phyloP scores from a whole-genome alignment of 2,888 invertebrate species.

The Heliconius ethilla region DNA sequence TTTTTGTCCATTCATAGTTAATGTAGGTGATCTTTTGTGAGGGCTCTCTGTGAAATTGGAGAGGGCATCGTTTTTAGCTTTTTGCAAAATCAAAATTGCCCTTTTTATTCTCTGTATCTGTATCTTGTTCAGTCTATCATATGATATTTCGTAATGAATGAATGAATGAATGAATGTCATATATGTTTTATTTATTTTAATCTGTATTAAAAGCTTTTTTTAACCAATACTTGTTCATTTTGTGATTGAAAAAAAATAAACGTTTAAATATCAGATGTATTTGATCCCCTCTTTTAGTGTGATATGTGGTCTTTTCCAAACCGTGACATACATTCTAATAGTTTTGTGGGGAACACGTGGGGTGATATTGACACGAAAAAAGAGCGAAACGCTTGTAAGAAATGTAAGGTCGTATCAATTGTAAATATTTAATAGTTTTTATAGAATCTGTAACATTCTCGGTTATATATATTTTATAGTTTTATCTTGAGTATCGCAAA shows the following conservation, averaged over 20 bases:
- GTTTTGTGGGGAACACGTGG: conserved; percentile 51
- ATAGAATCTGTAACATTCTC: not conserved
- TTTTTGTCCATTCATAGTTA: conserved; percentile 79
- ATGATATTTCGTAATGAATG: conserved; percentile 43
- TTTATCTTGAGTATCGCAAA: not conserved
- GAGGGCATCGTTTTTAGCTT: conserved; percentile 72
- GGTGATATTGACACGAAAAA: conserved; percentile 18
- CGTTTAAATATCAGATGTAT: conserved; percentile 56
- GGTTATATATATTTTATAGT: not conserved
- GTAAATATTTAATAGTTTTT: conserved; percentile 14
- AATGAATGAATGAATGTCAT: conserved; percentile 40
- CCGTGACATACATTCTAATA: conserved; percentile 79
- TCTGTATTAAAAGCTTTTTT: conserved; percentile 4
- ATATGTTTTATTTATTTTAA: not conserved
- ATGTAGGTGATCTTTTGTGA: conserved; percentile 80
- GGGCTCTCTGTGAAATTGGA: conserved; percentile 78
- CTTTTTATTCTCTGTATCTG: conserved; percentile 58
- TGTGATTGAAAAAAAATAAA: conserved; percentile 9
- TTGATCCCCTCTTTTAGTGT: conserved; percentile 56
- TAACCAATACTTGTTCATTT: conserved; percentile 4
- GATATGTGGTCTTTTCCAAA: conserved; percentile 61
- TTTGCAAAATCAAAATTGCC: conserved; percentile 74
- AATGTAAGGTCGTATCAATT: not conserved
- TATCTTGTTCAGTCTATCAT: conserved; percentile 50
- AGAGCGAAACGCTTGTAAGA: conserved; percentile 26